Base-by-base conservation (phyloP, 92 coral and sea anemone species). In the Zoanthus solanderi region DNA sequence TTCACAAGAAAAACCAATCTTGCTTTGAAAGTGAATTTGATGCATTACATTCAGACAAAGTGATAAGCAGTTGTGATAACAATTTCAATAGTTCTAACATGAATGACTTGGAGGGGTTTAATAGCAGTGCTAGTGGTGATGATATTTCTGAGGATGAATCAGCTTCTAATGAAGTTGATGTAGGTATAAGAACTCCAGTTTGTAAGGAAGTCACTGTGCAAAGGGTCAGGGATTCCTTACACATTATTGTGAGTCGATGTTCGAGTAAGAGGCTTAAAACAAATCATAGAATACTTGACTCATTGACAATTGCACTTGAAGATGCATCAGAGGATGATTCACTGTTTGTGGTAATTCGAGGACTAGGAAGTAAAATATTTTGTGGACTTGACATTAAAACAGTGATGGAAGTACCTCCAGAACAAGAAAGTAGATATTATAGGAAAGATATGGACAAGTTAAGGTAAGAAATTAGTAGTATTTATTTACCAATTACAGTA, bases 281-380 rank as follows among this genome's bases (percentile, higher is more conserved):
- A 18, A 95, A 94, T 78, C 88, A 93, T 45, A 87, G 96, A 89
- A 97, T 97, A 84, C 86, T 97, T 71, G 95, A 91, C 84, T 93
- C 98, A 46, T 81, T 97, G 47, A 97, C 95, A 60, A 90, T 94
- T 86, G 99, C 96, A 1, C 53, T 97, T 92, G 99, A 97, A 71
- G 99, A 97, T 84, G 99, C 98, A 15, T 94, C 99, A 1, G 92
- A 88, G n/a, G 98, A 96, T 75, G 90, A 88, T 14, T 93, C 95
- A 3, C 87, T 91, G 44, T 84, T 93, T 93, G 98, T 97, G 8
- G 91, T 95, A 32, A 89, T 97, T 16, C 94, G 96, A 87, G 99
- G 99, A 72, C 84, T 97, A 66, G 96, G 97, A 71, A 95, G 94
- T 76, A 92, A 94, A 10, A 85, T 91, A 17, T 95, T 97, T 76